These are phyloP conservation scores for Amphipoea oculea DNA, from an alignment of 2,888 invertebrate genomes.

Conservation along the genomic window DNA sequence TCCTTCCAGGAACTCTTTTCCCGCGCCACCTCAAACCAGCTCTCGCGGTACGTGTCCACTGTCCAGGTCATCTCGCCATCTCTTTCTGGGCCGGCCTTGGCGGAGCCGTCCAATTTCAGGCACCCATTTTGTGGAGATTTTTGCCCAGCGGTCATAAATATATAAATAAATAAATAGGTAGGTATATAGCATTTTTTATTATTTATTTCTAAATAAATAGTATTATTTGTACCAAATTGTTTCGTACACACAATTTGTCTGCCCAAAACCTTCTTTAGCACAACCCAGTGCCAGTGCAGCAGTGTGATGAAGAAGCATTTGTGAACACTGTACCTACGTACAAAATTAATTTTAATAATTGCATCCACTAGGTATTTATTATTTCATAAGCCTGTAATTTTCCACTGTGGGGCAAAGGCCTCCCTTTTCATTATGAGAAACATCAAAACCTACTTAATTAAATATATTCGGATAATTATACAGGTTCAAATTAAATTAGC, in stretches of 20 bases:
- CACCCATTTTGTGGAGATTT: no score
- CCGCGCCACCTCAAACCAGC: no score
- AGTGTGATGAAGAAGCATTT: not conserved
- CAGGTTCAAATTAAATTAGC: no score
- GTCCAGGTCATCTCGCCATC: no score
- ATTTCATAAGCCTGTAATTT: not conserved
- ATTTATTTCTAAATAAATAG: not conserved
- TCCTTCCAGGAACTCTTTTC: no score
- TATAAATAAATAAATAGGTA: no score
- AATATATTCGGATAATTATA: not conserved
- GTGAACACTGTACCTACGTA: not conserved
- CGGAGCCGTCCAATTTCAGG: no score
- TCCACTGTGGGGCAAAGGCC: not conserved
- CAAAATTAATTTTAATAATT: not conserved
- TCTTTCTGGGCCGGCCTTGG: no score
- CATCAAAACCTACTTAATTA: not conserved
- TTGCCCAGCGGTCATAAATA: no score
- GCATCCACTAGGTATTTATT: not conserved
- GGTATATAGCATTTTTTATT: no score
- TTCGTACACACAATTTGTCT: not conserved
- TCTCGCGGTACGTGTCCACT: no score
- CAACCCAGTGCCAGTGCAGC: not conserved
- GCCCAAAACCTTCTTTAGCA: not conserved
- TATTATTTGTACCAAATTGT: not conserved
- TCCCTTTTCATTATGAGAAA: not conserved